phyloP scores from a whole-genome alignment of 2,797 vertebrate species.

The Balearica regulorum region DNA sequence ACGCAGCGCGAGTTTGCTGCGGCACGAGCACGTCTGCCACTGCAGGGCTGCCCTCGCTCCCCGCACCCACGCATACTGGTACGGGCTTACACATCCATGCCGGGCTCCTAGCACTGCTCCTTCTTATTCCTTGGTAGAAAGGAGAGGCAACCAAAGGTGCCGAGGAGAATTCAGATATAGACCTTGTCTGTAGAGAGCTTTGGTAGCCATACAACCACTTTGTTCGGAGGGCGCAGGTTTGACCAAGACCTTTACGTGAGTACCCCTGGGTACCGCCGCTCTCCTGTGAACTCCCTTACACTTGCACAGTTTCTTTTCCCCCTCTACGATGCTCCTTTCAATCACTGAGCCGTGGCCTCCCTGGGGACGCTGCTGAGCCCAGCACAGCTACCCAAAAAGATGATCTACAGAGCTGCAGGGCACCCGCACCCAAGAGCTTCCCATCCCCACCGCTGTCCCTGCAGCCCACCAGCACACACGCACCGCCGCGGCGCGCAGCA shows the following conservation, averaged over 20 bases:
- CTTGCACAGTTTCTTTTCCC: neutral
- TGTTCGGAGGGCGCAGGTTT: neutral
- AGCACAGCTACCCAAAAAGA: neutral
- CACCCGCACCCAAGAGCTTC: neutral
- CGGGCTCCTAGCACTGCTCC: neutral
- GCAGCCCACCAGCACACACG: neutral
- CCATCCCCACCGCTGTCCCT: neutral
- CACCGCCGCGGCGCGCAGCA: neutral
- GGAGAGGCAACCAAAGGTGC: neutral
- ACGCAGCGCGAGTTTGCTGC: neutral
- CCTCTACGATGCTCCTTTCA: neutral
- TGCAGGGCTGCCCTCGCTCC: neutral
- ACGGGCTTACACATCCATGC: accelerated
- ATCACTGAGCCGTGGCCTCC: neutral
- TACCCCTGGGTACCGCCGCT: neutral
- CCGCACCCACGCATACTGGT: accelerated
- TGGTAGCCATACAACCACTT: neutral
- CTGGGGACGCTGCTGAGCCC: neutral
- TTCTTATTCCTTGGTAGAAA: neutral
- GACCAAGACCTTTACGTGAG: neutral
- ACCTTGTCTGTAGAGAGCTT: neutral
- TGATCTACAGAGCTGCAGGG: neutral
- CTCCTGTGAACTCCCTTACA: neutral
- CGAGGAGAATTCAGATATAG: neutral
- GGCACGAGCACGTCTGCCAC: accelerated